Conservation (phyloP, 2,888 invertebrate species). For the Orchesellides sinensis region DNA sequence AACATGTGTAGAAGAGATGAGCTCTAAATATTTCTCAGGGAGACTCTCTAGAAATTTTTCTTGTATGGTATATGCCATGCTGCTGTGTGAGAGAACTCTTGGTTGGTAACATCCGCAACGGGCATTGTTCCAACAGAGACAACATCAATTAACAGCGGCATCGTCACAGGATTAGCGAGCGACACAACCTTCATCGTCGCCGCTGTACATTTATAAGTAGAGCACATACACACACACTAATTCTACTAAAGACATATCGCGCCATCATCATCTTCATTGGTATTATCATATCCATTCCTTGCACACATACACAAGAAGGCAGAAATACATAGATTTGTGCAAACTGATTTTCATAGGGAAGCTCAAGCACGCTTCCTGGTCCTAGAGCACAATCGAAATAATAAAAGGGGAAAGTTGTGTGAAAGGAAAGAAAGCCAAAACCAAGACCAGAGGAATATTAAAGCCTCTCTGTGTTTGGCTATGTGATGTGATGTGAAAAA, state of each 20-base stretch:
- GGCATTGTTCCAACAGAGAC: slow-evolving; percentile 71
- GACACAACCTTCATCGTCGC: slow-evolving; percentile 58
- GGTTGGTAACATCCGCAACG: slow-evolving; percentile 65
- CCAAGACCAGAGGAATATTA: slow-evolving; percentile 58
- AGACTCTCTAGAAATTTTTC: no score
- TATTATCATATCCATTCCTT: not conserved
- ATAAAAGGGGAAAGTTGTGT: not conserved
- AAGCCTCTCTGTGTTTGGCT: slow-evolving; percentile 23
- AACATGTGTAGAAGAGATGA: no score
- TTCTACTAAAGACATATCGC: slow-evolving; percentile 6
- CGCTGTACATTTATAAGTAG: not conserved
- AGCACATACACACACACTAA: not conserved
- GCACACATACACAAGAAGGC: no score
- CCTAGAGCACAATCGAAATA: not conserved
- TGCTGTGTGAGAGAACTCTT: no score
- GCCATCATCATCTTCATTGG: slow-evolving; percentile 17
- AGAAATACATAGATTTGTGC: not conserved
- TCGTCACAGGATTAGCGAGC: slow-evolving; percentile 70
- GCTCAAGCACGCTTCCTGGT: not conserved
- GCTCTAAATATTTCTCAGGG: no score
- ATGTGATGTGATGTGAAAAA: slow-evolving; percentile 46
- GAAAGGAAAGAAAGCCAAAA: slow-evolving; percentile 40
- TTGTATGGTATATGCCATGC: no score
- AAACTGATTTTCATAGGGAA: no score
- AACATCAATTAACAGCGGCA: slow-evolving; percentile 71